These are phyloP conservation scores for Momotus momota DNA, from an alignment of 2,797 vertebrate species.

Conservation along the genomic window DNA sequence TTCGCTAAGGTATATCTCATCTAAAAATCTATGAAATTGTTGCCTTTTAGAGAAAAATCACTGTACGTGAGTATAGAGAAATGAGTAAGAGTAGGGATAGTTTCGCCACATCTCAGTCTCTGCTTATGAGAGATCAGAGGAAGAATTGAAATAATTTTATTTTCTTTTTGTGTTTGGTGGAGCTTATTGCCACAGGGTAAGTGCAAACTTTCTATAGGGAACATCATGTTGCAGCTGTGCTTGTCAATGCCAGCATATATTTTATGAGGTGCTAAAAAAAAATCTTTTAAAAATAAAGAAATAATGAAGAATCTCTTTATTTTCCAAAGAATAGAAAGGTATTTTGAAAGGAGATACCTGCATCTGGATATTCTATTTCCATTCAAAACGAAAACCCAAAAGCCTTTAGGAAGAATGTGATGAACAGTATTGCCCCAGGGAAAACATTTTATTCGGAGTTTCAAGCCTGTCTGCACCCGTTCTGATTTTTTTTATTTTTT, in stretches of 20 bases:
- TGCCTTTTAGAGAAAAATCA: neutral
- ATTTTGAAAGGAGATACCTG: slow-evolving; percentile 42
- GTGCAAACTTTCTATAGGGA: neutral
- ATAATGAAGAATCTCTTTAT: neutral
- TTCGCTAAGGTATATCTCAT: neutral
- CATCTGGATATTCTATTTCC: slow-evolving; percentile 20
- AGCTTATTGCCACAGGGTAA: neutral
- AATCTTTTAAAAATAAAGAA: neutral
- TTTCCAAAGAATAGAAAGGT: neutral
- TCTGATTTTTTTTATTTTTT: neutral
- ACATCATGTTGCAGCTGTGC: neutral
- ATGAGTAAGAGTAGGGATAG: neutral
- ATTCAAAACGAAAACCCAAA: slow-evolving; percentile 19
- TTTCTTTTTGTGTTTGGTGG: neutral
- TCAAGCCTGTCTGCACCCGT: neutral
- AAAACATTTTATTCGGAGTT: slow-evolving; percentile 24
- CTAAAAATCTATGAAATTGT: neutral
- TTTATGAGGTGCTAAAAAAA: neutral
- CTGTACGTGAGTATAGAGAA: neutral
- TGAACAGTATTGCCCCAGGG: neutral
- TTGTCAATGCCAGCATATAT: neutral
- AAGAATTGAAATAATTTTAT: neutral
- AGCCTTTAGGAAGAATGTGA: slow-evolving; percentile 34
- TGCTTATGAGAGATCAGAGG: neutral
- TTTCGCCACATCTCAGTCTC: neutral